These are phyloP conservation scores for Morpho deidamia DNA, from an alignment of 2,888 invertebrate genomes.

Conservation along the genomic window DNA sequence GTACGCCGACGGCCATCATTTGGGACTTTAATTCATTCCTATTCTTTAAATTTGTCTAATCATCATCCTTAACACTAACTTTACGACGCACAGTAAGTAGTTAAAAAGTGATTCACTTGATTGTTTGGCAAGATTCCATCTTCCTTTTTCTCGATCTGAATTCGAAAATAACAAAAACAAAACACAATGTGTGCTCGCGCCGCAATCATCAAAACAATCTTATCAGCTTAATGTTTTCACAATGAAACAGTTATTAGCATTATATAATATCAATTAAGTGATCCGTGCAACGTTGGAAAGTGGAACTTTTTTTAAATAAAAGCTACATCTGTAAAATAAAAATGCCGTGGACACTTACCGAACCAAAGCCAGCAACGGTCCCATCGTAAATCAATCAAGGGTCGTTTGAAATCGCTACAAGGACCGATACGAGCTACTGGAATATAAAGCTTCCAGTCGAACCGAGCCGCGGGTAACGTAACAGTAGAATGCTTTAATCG, in stretches of 20 bases:
- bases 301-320: conserved; percentile 26
- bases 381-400: conserved; percentile 52
- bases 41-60: no score
- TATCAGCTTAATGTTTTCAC: not conserved
- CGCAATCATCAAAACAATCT: conserved; percentile 4
- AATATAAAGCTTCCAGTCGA: conserved; percentile 48
- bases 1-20: no score
- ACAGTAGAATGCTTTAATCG: no score
- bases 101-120: no score
- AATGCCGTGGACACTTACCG: conserved; percentile 47
- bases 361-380: conserved; percentile 49
- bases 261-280: conserved; percentile 12
- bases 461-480: conserved; percentile 32
- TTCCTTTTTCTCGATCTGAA: no score
- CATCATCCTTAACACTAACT: no score
- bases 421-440: conserved; percentile 46
- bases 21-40: no score
- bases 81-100: no score
- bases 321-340: conserved; percentile 27
- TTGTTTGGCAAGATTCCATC: no score
- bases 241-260: conserved; percentile 11
- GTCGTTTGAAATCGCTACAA: conserved; percentile 44
- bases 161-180: conserved; percentile 33
- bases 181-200: conserved; percentile 25
- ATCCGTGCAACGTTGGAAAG: conserved; percentile 15